phyloP scores from a whole-genome alignment of 1,140 invertebrate species.

The Laupala kohalensis region DNA sequence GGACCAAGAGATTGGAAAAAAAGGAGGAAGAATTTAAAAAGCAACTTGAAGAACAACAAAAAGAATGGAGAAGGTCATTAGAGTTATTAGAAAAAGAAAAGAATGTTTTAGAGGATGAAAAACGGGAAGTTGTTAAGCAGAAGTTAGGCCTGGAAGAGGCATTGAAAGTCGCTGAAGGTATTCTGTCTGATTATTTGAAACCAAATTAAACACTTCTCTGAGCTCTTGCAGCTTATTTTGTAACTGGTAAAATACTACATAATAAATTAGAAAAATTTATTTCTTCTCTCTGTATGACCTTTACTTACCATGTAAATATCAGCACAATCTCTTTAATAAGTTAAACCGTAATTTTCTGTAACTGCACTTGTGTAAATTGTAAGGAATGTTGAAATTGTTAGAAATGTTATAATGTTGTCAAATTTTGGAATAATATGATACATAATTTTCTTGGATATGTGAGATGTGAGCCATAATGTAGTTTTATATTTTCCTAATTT shows the following conservation, averaged over 20 bases:
- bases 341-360: too few species aligned
- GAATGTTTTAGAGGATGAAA: conserved; percentile 40
- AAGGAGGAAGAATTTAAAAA: conserved; percentile 35
- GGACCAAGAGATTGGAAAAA: conserved; percentile 40
- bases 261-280: not conserved
- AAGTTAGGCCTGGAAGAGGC: conserved; percentile 44
- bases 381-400: too few species aligned
- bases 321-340: too few species aligned
- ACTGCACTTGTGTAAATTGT: too few species aligned
- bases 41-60: conserved; percentile 41
- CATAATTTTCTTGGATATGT: too few species aligned
- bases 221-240: too few species aligned
- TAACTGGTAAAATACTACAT: not conserved
- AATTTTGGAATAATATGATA: too few species aligned
- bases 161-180: conserved; percentile 47
- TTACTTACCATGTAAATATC: too few species aligned
- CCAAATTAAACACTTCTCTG: conserved; percentile 1
- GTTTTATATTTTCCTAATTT: too few species aligned
- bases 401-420: too few species aligned
- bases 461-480: too few species aligned
- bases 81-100: conserved; percentile 40
- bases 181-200: conserved; percentile 14
- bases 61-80: conserved; percentile 46
- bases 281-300: too few species aligned
- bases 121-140: conserved; percentile 39